Base-by-base conservation (phyloP, 2,113 vertebrate genomes). In the Eolophus roseicapilla region DNA sequence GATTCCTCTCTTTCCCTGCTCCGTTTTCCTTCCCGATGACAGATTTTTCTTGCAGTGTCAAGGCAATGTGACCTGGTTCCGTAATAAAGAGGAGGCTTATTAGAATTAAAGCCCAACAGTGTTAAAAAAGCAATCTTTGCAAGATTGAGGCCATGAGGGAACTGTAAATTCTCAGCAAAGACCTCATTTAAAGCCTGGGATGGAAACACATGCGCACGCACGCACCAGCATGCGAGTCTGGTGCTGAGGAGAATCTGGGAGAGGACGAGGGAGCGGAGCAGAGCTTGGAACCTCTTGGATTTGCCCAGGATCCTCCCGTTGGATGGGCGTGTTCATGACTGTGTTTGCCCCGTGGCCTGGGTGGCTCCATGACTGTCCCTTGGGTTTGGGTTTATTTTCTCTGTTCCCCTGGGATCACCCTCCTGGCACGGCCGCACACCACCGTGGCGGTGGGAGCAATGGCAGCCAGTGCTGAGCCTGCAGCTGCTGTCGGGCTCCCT, bases 161-260 rank as follows among this genome's bases (percentile, higher is more conserved):
- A 97, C 97, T 95, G 97, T 96, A 96, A 96, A 97, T 97, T 97
- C 97, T 98, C 87, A 76, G 97, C 97, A 90, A 97, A 98, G 97
- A 93, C 97, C 97, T 98, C 97, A 78, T 97, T 97, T 96, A 93
- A 96, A 96, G 97, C 63, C 84, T 43, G 95, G 92, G 93, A 84
- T 92, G 86, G 76, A 95, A 95, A 93, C 50, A 93, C 92, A 53
- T 70, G 96, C 55, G 52, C 46, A 1, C 6, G 33, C 53, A 14
- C 1, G 37, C 88, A 19, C 57, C 33, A 59, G 33, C 4, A 4
- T 15, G 97, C 87, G 90, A 78, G 82, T 60, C 93, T 76, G 92
- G 57, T 87, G 82, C 35, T 53, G 68, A 44, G 90, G 87, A 82
- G 92, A 82, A 74, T 87, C 82, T 92, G 73, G 91, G 78, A 31